Base-by-base conservation (phyloP, 1,140 invertebrate species). In the Apocrypta bakeri region DNA sequence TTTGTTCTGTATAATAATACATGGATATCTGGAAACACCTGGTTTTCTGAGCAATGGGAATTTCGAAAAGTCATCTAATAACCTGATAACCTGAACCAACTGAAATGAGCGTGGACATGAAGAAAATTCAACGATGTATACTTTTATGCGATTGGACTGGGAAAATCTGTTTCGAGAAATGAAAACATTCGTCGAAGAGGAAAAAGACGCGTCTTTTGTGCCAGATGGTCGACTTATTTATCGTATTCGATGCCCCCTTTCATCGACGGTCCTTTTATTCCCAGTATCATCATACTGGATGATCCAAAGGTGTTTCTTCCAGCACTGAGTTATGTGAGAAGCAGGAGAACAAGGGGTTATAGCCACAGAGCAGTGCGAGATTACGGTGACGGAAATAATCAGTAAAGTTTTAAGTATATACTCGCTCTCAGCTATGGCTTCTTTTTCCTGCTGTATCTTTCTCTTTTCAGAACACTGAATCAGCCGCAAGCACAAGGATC, bases 351-450 rank as follows among this genome's bases (percentile, higher is more conserved):
- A 2, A 33, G 27, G 25, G 14, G 17, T 29, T 17, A 37, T 14
- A 33, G 0, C 2, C 66, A 29, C 42, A 4, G 12, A 2, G 42
- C 42, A 48, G 42, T 48, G 40, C 9, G 42, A 48, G 48, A 56
- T 56, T 21, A 6, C 48, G 17, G 17, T 56, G 48, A 56, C 48
- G 48, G 68, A 71, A 71, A 71, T 71, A 71, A 71, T 71, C 68
- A 71, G 31, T 14, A 71, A 71, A 71, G 68, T 71, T 71, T 66
- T 33, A 71, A 71, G 29, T 37, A 37, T 33, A 71, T 71, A n/a
- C n/a, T 71, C 68, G 68, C 27, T 21, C 31, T n/a, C 6, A 31
- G 31, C 68, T 31, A 33, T 21, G 25, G 24, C 64, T 17, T 11
- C 31, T 33, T 27, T 69, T 4, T 69, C 66, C 25, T 25, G 29